A percentile compares a stretch with the other conserved stretches of the same genome.
These are phyloP conservation scores for Hydrochoerus hydrochaeris DNA, from an alignment of 2,113 vertebrate species.

Conservation along the genomic window DNA sequence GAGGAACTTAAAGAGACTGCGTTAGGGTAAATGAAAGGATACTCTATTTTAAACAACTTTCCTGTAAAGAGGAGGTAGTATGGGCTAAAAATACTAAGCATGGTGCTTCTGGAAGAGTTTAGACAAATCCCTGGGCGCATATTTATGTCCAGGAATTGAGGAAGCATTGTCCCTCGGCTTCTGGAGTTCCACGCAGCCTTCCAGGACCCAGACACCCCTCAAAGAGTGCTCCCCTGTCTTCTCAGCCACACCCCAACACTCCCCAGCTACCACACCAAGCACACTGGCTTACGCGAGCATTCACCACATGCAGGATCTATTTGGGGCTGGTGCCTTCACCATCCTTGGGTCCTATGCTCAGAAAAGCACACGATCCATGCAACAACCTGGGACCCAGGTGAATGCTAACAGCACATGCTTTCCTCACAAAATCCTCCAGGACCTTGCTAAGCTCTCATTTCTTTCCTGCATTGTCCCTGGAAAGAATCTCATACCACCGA, in stretches of 20 bases:
- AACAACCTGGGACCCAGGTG: background rate
- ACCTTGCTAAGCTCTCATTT: background rate
- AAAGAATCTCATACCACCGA: background rate
- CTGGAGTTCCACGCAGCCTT: accelerated
- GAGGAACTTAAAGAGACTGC: conserved; percentile 4
- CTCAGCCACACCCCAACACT: background rate
- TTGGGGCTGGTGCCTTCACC: accelerated
- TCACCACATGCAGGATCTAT: background rate
- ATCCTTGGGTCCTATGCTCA: background rate
- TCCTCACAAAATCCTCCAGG: background rate
- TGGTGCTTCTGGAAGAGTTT: background rate
- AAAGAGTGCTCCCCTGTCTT: background rate
- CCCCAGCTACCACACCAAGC: background rate
- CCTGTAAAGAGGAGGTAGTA: conserved; percentile 39
- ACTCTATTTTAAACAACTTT: conserved; percentile 54
- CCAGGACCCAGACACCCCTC: background rate
- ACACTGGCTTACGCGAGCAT: accelerated
- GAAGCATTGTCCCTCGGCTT: background rate
- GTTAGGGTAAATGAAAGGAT: conserved; percentile 8
- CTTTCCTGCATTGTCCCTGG: background rate
- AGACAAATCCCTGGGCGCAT: background rate
- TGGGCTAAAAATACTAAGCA: background rate
- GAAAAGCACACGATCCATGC: background rate
- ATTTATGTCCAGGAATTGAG: background rate
- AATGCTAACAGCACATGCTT: background rate